Evolutionary conservation across 2,888 invertebrate genomes (phyloP), one percentile per base, ranked within the genome.

Genomic region (Mythimna ferrago): DNA sequence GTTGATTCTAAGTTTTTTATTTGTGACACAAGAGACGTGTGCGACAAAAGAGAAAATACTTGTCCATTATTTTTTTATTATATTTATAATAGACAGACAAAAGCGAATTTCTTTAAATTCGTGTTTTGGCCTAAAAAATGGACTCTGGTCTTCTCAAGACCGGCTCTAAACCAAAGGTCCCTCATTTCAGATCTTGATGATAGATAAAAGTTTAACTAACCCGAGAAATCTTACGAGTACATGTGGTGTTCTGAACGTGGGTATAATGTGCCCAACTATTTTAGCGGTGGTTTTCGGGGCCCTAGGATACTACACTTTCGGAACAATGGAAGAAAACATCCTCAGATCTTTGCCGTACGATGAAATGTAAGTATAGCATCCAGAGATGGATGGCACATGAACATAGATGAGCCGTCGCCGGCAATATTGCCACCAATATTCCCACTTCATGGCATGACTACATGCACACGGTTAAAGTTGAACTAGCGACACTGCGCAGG

Each of bases 311-410:
- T 73, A 73, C 61, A 51, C 81, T 14, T 84, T 85, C 68, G 84
- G 78, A 26, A 54, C 72, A 0, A 85, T 85, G 83, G 86, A 84
- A 21, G 84, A 85, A 54, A 81, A 83, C 66, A 38, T 85, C 19
- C 74, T 84, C 6, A 74, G 85, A 53, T 48, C 61, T 53, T 70
- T 84, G 54, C 85, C 83, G 3, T 83, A 66, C 62, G 80, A 83
- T 41, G 73, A 73, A 44, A 0, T 1, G 84, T 84, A 57, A 80
- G 85, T 80, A 62, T 26, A 2, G 26, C 26, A 9, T 56, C 11
- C 56, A 26, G 14, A 56, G 6, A 11, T 26, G 26, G 11, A 56
- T 6, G 2, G 26, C 26, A 56, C 10, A 11, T 38, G 4, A 41
- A 41, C 9, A 26, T 26, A 26, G 26, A 26, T 26, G 26, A 26